phyloP scores from a whole-genome alignment of 2,113 vertebrate species.

The Gallinago media region DNA sequence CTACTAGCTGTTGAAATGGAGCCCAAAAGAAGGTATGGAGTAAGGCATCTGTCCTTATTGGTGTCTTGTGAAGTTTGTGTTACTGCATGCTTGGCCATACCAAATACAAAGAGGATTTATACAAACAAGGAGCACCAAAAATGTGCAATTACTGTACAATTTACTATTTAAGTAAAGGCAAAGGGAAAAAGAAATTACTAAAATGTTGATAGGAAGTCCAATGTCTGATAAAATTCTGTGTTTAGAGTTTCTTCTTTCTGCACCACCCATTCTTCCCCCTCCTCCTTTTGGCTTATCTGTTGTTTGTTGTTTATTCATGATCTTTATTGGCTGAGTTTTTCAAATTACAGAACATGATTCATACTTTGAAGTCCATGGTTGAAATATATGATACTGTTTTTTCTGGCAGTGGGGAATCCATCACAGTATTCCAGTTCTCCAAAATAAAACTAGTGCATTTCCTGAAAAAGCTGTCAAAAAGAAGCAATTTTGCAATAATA shows the following conservation, averaged over 20 bases:
- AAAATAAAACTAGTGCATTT: background rate
- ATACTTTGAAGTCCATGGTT: background rate
- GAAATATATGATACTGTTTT: background rate
- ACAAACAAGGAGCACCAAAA: background rate
- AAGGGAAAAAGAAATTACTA: background rate
- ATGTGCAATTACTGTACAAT: background rate
- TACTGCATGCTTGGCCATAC: background rate
- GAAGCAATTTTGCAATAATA: background rate
- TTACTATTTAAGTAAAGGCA: background rate
- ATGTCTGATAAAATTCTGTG: background rate
- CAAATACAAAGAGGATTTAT: background rate
- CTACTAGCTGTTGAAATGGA: background rate
- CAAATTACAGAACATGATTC: background rate
- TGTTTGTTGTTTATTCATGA: background rate
- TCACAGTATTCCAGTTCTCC: background rate
- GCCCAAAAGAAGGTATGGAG: background rate
- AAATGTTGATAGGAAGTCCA: background rate
- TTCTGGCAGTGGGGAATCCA: background rate
- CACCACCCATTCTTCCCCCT: fast-evolving
- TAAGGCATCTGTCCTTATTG: background rate
- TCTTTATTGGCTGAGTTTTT: background rate
- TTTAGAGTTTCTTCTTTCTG: background rate
- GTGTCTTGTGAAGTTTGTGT: background rate
- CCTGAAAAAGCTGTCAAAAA: background rate
- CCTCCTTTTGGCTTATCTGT: background rate